Evolutionary conservation across 2,888 invertebrate genomes (phyloP).

Genomic region (Dastarcus helophoroides): DNA sequence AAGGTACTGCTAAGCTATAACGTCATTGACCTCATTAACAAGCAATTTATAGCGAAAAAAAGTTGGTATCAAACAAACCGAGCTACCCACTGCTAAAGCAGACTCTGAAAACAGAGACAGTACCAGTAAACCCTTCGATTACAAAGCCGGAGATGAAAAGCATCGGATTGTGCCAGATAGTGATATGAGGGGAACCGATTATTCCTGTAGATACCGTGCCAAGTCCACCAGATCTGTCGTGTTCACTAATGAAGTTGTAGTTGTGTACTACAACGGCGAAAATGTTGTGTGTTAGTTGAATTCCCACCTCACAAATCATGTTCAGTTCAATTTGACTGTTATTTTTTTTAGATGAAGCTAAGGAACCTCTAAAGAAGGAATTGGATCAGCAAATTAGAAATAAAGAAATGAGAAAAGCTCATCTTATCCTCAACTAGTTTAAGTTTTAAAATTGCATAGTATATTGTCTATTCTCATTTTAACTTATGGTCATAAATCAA

Average conservation of each 20-base stretch:
- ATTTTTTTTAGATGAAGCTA: conserved; percentile 30
- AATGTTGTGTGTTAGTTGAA: conserved; percentile 23
- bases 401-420: conserved; percentile 48
- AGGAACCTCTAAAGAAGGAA: conserved; percentile 51
- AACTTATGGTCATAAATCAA: conserved; percentile 3
- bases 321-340: neutral
- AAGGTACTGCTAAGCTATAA: conserved; percentile 1
- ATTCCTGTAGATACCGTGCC: conserved; percentile 15
- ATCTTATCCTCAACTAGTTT: conserved; percentile 19
- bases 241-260: conserved; percentile 45
- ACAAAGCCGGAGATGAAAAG: conserved; percentile 8
- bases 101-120: conserved; percentile 3
- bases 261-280: conserved; percentile 52
- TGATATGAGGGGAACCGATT: conserved; percentile 3
- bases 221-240: conserved; percentile 37
- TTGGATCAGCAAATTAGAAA: conserved; percentile 52
- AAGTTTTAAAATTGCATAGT: conserved; percentile 2
- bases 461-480: conserved; percentile 1
- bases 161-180: neutral
- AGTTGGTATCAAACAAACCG: conserved; percentile 4
- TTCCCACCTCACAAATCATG: neutral
- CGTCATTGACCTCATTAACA: neutral
- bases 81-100: neutral
- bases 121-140: conserved; percentile 8
- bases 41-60: conserved; percentile 5